A percentile compares a stretch with the other conserved stretches of the same genome.
Evolutionary conservation across 2,797 vertebrate species (phyloP).

Genomic region (Oreochromis grahami): DNA sequence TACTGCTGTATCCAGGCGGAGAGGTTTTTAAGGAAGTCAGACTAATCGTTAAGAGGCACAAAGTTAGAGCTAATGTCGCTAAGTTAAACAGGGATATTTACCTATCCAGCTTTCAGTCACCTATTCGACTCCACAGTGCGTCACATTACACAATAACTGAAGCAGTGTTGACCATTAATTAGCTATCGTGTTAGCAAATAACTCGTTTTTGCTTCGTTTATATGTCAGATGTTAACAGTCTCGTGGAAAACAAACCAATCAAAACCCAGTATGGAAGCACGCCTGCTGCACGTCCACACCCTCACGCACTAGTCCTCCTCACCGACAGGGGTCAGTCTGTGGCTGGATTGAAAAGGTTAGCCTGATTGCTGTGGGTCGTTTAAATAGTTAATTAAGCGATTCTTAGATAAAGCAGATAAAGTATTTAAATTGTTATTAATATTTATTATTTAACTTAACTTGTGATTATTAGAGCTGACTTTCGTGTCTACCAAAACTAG

Average conservation of each 20-base stretch:
- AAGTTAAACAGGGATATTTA: background rate
- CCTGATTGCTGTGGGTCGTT: background rate
- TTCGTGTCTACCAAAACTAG: background rate
- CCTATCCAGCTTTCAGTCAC: background rate
- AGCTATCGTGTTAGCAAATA: background rate
- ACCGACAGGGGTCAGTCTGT: background rate
- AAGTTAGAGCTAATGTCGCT: background rate
- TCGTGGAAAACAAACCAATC: conserved; percentile 32
- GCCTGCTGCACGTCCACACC: background rate
- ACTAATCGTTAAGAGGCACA: background rate
- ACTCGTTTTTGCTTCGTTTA: background rate
- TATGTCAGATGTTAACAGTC: background rate
- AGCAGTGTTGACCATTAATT: fast-evolving
- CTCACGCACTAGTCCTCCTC: background rate
- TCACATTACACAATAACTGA: background rate
- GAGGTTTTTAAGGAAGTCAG: background rate
- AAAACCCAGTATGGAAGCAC: background rate
- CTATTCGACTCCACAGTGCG: background rate
- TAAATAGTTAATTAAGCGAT: background rate
- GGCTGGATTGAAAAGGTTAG: no score
- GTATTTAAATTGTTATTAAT: background rate
- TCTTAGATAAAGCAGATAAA: background rate
- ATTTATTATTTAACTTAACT: background rate
- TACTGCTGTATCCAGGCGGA: background rate
- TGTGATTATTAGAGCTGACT: background rate